Conservation (phyloP, 2,113 vertebrate species). For the Synchiropus splendidus region DNA sequence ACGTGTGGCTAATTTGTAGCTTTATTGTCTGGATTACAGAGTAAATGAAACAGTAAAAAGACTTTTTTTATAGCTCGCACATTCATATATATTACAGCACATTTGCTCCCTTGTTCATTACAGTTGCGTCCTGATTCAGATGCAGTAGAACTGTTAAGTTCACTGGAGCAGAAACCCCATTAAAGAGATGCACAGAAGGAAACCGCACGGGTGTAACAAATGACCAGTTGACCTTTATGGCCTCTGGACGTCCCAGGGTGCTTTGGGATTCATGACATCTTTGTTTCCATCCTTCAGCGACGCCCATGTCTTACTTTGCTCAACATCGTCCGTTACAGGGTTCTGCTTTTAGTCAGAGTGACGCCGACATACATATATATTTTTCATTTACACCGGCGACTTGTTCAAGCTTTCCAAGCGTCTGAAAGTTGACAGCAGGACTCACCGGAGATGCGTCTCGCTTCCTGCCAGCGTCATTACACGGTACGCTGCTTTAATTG, state of each 20-base stretch:
- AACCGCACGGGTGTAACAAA: slow-evolving; percentile 35
- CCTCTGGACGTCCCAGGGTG: slow-evolving; percentile 8
- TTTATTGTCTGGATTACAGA: too few relatives aligned
- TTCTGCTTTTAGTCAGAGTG: too few relatives aligned
- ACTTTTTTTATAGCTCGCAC: too few relatives aligned
- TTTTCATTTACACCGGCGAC: too few relatives aligned
- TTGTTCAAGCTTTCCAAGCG: too few relatives aligned
- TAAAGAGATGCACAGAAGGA: slow-evolving; percentile 26
- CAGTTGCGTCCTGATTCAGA: slow-evolving; percentile 8
- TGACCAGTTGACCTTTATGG: slow-evolving; percentile 40
- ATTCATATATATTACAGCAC: too few relatives aligned
- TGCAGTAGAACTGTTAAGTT: slow-evolving; percentile 25
- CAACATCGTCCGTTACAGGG: too few relatives aligned
- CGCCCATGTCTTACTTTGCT: slow-evolving; percentile 9
- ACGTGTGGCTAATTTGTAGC: too few relatives aligned
- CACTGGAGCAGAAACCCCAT: slow-evolving; percentile 54
- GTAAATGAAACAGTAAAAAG: too few relatives aligned
- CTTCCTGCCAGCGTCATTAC: slow-evolving; percentile 21
- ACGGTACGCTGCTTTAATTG: slow-evolving; percentile 13
- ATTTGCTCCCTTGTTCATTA: too few relatives aligned
- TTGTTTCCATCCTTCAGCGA: slow-evolving; percentile 22
- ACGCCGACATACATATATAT: too few relatives aligned
- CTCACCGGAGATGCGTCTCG: slow-evolving; percentile 4
- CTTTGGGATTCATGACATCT: slow-evolving; percentile 23
- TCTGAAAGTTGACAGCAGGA: neutral